Conservation (phyloP, 2,797 vertebrate genomes). For the Kryptolebias ocellatus region DNA sequence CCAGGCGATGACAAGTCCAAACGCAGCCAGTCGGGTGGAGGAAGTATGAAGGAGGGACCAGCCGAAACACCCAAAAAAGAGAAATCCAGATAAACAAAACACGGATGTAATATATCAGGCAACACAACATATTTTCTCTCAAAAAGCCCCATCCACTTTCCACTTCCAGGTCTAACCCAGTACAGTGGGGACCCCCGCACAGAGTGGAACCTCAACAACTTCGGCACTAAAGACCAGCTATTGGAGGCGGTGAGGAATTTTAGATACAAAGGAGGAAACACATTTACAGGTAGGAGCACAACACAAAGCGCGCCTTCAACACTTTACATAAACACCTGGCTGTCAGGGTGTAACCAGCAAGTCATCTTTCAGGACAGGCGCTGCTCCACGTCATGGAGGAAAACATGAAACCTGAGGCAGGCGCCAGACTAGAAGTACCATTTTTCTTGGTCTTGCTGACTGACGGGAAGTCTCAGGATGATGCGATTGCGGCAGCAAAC, state of each 20-base stretch:
- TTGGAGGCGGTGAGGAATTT: slow-evolving; percentile 86
- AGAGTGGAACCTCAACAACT: slow-evolving; percentile 92
- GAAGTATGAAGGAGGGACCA: too few relatives aligned
- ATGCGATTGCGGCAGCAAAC: slow-evolving; percentile 83
- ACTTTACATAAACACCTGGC: neutral
- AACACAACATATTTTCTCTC: too few relatives aligned
- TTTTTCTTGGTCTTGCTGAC: slow-evolving; percentile 89
- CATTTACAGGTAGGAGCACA: slow-evolving; percentile 87
- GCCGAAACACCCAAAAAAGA: neutral
- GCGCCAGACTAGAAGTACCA: slow-evolving; percentile 79
- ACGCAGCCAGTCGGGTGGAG: too few relatives aligned
- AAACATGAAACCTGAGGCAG: slow-evolving; percentile 85
- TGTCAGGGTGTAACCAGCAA: neutral
- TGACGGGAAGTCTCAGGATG: slow-evolving; percentile 96
- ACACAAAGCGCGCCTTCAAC: neutral
- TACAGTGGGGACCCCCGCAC: slow-evolving; percentile 94
- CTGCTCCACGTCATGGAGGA: slow-evolving; percentile 90
- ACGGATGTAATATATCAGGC: neutral
- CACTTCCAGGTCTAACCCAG: slow-evolving; percentile 87
- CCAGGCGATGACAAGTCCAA: too few relatives aligned
- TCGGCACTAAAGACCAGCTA: slow-evolving; percentile 85
- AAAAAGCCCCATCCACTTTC: neutral
- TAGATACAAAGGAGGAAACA: slow-evolving; percentile 93
- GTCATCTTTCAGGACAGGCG: slow-evolving; percentile 84
- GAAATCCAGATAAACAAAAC: too few relatives aligned